Conservation (phyloP, 2,888 invertebrate genomes). For the Monopis laevigella region DNA sequence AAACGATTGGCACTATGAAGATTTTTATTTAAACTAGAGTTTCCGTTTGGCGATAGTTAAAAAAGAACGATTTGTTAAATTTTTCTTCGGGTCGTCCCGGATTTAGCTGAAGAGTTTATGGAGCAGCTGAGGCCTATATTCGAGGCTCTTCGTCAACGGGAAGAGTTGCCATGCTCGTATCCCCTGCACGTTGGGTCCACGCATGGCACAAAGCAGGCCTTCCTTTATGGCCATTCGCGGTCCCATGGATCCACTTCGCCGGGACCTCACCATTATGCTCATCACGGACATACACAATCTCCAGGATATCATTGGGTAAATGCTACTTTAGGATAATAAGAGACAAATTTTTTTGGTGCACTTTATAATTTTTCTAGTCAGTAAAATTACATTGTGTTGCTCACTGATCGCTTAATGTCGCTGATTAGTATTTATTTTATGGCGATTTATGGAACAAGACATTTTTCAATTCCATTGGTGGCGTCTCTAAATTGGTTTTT, state of each 20-base stretch:
- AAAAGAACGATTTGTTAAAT: conserved; percentile 22
- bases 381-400: too few relatives aligned
- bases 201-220: conserved; percentile 69
- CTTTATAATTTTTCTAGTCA: too few relatives aligned
- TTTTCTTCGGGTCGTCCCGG: conserved; percentile 49
- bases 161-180: conserved; percentile 91
- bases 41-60: conserved; percentile 23
- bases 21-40: conserved; percentile 30
- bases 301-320: conserved; percentile 83
- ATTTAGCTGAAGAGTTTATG: conserved; percentile 92
- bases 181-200: conserved; percentile 85
- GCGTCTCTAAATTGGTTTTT: too few relatives aligned
- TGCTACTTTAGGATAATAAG: too few relatives aligned
- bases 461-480: too few relatives aligned
- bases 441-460: too few relatives aligned
- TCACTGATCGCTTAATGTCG: too few relatives aligned
- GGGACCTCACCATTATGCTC: conserved; percentile 71
- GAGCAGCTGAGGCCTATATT: conserved; percentile 96
- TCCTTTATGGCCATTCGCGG: conserved; percentile 71
- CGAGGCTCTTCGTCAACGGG: conserved; percentile 90
- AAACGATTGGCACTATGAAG: conserved; percentile 65
- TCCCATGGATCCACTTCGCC: conserved; percentile 71
- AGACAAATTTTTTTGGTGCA: too few relatives aligned
- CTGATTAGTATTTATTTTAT: too few relatives aligned
- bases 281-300: conserved; percentile 75